A percentile compares a stretch with the other conserved stretches of the same genome.
These are phyloP conservation scores for Cydia splendana DNA, from an alignment of 1,140 invertebrate species.

Conservation along the genomic window DNA sequence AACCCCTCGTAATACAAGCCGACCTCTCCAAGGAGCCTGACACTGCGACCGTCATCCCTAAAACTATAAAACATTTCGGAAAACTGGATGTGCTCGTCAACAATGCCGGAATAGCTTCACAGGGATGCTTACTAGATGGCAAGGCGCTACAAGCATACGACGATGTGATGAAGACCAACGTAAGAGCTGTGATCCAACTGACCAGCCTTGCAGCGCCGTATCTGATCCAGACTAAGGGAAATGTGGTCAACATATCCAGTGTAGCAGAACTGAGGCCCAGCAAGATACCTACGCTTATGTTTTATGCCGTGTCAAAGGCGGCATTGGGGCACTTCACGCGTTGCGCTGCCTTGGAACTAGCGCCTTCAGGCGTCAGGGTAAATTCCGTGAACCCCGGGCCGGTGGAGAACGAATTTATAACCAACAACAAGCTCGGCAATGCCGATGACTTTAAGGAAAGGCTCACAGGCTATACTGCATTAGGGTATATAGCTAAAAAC, in stretches of 20 bases:
- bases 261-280: constrained; percentile 72
- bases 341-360: constrained; percentile 11
- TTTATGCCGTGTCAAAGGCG: constrained; percentile 28
- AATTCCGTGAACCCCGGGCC: neutral
- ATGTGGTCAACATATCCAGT: constrained; percentile 89
- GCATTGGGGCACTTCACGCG: constrained; percentile 35
- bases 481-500: constrained; percentile 32
- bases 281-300: neutral
- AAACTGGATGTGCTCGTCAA: constrained; percentile 85
- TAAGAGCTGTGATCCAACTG: constrained; percentile 84
- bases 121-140: constrained; percentile 83
- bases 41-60: constrained; percentile 80
- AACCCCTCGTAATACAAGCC: constrained; percentile 79
- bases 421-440: neutral
- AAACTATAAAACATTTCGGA: constrained; percentile 81
- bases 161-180: constrained; percentile 84
- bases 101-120: constrained; percentile 85
- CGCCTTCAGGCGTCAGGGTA: neutral
- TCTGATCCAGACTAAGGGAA: constrained; percentile 84
- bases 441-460: neutral
- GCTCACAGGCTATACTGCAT: constrained; percentile 2
- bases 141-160: constrained; percentile 85
- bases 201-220: constrained; percentile 86
- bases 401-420: neutral
- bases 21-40: constrained; percentile 85